Conservation (phyloP, 2,113 vertebrate species). For the Tautogolabrus adspersus region DNA sequence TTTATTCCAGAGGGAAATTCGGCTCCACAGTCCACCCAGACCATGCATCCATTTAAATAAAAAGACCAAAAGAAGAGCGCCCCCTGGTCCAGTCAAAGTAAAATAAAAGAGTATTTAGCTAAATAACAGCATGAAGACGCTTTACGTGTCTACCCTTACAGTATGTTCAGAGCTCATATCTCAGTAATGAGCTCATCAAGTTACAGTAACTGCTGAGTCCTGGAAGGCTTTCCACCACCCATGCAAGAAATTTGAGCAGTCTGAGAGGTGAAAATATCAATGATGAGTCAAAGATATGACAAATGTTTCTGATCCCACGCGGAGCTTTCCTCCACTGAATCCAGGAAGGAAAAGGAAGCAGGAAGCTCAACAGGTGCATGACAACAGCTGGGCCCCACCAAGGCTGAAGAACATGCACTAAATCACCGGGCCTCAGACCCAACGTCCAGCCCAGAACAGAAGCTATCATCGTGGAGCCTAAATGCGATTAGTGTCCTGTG, state of each 20-base stretch:
- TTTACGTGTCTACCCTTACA: no score
- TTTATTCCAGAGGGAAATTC: no score
- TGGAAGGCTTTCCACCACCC: not conserved
- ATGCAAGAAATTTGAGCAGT: not conserved
- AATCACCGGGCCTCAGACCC: conserved; percentile 34
- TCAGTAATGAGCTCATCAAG: not conserved
- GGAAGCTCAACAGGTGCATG: conserved; percentile 61
- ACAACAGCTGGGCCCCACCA: conserved; percentile 50
- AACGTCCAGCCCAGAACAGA: conserved; percentile 41
- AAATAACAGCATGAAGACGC: no score
- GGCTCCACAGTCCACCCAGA: no score
- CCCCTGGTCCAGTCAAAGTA: no score
- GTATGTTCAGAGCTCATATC: no score
- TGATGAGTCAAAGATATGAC: not conserved
- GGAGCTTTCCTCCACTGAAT: conserved; percentile 1
- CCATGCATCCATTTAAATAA: no score
- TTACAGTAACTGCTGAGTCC: no score
- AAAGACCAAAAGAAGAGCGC: no score
- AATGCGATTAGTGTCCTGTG: conserved; percentile 74
- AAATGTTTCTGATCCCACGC: not conserved
- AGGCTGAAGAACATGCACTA: conserved; percentile 37
- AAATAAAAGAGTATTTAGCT: no score
- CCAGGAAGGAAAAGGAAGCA: conserved; percentile 27
- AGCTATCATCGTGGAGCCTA: conserved; percentile 65
- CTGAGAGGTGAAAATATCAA: not conserved